Percentiles rank a stretch among this genome's conserved stretches.
Conservation (phyloP, 2,797 vertebrate genomes). For the Knipowitschia caucasica region DNA sequence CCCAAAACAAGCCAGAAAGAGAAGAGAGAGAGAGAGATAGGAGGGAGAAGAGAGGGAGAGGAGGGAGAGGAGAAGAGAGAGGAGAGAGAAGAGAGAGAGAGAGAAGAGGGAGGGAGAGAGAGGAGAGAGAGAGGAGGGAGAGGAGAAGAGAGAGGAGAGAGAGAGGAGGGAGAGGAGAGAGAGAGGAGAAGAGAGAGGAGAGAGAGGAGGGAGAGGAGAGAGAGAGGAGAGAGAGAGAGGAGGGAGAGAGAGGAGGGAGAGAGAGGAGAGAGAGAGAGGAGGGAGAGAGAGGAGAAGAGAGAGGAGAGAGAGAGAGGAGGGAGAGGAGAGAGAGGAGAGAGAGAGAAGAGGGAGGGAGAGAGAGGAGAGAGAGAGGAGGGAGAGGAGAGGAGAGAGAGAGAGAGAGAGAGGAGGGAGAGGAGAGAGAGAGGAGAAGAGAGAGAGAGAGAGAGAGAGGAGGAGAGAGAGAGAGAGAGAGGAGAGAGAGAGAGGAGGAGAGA, state of each 20-base stretch:
- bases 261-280: background rate
- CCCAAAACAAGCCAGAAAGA: too few species aligned
- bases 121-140: background rate
- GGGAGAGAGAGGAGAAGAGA: too few species aligned
- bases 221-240: background rate
- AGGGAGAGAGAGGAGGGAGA: slow-evolving; percentile 5
- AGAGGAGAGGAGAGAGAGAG: slow-evolving; percentile 26
- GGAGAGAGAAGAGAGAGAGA: slow-evolving; percentile 26
- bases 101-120: too few species aligned
- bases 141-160: background rate
- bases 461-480: too few species aligned
- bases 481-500: too few species aligned
- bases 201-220: background rate
- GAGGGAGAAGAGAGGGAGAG: background rate
- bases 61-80: slow-evolving; percentile 4
- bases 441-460: background rate
- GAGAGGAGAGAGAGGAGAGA: background rate
- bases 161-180: slow-evolving; percentile 14
- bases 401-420: background rate
- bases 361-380: slow-evolving; percentile 6
- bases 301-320: background rate
- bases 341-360: slow-evolving; percentile 1
- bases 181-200: too few species aligned
- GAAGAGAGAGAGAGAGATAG: background rate
- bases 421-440: slow-evolving; percentile 6